phyloP scores from a whole-genome alignment of 2,797 vertebrate species.

The Dendrocincla tyrannina region DNA sequence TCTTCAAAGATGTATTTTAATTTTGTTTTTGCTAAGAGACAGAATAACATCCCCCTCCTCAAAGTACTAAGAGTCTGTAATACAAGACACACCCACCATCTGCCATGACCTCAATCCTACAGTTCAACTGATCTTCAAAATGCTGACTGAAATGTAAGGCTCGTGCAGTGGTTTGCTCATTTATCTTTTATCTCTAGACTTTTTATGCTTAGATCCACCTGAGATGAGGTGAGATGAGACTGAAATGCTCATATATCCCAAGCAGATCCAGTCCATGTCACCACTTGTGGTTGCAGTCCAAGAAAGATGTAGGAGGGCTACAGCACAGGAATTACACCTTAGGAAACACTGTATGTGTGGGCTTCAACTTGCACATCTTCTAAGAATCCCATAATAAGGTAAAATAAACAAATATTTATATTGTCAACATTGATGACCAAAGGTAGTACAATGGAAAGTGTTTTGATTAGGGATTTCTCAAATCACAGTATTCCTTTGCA shows the following conservation, averaged over 20 bases:
- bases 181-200: neutral
- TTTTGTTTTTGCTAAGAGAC: slow-evolving; percentile 21
- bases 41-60: neutral
- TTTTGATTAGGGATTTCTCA: neutral
- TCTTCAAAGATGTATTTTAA: neutral
- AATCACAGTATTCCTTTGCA: neutral
- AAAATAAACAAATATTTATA: neutral
- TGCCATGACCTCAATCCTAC: neutral
- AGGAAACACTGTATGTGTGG: neutral
- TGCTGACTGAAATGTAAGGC: neutral
- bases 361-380: neutral
- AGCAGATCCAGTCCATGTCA: neutral
- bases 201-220: neutral
- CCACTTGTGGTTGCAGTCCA: neutral
- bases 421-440: neutral
- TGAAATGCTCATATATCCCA: neutral
- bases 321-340: neutral
- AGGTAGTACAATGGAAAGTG: neutral
- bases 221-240: neutral
- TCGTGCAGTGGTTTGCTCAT: neutral
- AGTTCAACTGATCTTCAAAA: neutral
- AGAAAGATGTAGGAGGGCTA: neutral
- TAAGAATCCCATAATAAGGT: neutral
- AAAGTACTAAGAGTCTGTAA: neutral
- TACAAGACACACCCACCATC: neutral